A percentile compares a stretch with the other conserved stretches of the same genome.
phyloP scores from a whole-genome alignment of 2,888 invertebrate species.

The Serripes groenlandicus region DNA sequence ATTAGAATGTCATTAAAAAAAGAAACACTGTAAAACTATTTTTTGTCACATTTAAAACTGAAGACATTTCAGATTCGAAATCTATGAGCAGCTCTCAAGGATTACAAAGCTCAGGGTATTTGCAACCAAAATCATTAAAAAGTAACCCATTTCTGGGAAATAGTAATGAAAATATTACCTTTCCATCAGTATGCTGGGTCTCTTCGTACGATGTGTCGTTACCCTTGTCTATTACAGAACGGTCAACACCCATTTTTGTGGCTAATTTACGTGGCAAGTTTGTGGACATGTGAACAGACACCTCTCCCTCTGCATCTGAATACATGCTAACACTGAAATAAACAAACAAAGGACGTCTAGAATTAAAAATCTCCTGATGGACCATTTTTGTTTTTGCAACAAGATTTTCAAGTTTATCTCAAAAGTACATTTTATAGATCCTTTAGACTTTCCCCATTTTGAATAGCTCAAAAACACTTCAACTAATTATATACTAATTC shows the following conservation, averaged over 20 bases:
- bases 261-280: constrained; percentile 71
- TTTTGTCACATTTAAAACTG: neutral
- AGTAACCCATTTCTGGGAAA: too few relatives aligned
- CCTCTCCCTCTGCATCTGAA: constrained; percentile 64
- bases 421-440: too few relatives aligned
- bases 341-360: neutral
- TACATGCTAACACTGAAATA: constrained; percentile 69
- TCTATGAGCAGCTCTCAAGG: too few relatives aligned
- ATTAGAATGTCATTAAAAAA: neutral
- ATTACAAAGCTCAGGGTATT: too few relatives aligned
- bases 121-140: too few relatives aligned
- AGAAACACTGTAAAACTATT: neutral
- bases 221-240: constrained; percentile 81
- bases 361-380: neutral
- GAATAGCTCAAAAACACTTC: too few relatives aligned
- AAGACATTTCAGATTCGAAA: too few relatives aligned
- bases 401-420: neutral
- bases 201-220: constrained; percentile 81
- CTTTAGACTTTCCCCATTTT: too few relatives aligned
- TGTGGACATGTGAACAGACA: constrained; percentile 29
- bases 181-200: constrained; percentile 83
- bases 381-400: neutral
- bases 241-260: constrained; percentile 67
- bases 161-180: constrained; percentile 68
- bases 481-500: too few relatives aligned